Evolutionary conservation across 1,140 invertebrate genomes (phyloP), one percentile per base, ranked within the genome.

Genomic region (Diorhabda sublineata): DNA sequence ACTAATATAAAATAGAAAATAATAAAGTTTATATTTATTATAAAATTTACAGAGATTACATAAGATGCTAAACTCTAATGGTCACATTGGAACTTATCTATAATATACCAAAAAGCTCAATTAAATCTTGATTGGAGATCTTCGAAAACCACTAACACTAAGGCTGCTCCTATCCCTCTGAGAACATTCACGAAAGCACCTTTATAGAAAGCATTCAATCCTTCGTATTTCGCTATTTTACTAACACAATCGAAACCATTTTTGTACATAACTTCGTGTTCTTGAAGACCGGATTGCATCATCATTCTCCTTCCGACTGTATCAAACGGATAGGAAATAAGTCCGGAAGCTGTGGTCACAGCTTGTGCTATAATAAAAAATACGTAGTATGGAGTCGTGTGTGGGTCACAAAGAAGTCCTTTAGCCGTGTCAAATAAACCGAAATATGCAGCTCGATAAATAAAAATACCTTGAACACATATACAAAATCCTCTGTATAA

Each of bases 351-450:
- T 63, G 77, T 77, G 4, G 78, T 80, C 45, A 81, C 80, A 65
- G 77, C 89, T 85, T 90, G 89, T 81, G 93, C 93, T 78, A 96
- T 93, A 76, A 88, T 82, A 89, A 92, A 95, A 26, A 91, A 92
- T 59, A 91, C 77, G 47, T 91, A 71, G 76, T 95, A 83, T 68
- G 89, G 88, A 68, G 91, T 92, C 76, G 92, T 91, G 81, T 92
- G 91, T 3, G 90, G 88, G 72, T 95, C 91, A 6, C 93, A 89
- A 67, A 96, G 79, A 85, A 96, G 91, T 70, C 90, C 93, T 81
- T 94, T 93, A 69, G 93, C 90, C 66, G 94, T 96, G 81, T 97
- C 95, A 78, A 92, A 97, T 82, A 94, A 91, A 73, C 95, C 95
- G 78, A 97, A 97, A 84, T 95, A 97, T 62, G 92, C 90, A n/a